Base-by-base conservation (phyloP, 2,888 invertebrate genomes). In the Athetis lepigone region DNA sequence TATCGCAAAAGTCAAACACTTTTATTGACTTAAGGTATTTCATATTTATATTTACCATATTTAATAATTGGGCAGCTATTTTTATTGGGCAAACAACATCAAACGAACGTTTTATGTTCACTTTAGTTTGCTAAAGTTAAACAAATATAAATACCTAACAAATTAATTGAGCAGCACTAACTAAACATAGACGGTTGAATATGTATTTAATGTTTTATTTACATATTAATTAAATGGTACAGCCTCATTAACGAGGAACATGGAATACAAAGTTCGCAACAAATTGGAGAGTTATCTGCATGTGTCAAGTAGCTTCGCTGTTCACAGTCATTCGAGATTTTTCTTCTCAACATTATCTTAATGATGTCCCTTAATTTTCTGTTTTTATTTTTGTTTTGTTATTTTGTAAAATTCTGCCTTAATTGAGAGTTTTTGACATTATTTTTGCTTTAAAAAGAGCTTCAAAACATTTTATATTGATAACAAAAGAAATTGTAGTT, bases 241-340 rank as follows among this genome's bases (percentile, higher is more conserved):
- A 40, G 16, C 57, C 47, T 71, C 36, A 47, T 58, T 59, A 60
- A 47, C 37, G 46, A 46, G 27, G 13, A 68, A n/a, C 25, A n/a
- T n/a, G n/a, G 46, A 47, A 59, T 23, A 61, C 62, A 73, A 61
- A 70, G 73, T 72, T 80, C 71, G 75, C 70, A 78, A 84, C 80
- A 85, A 86, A 86, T 84, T 86, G 86, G 85, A 86, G 84, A 55
- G 70, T 70, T 40, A 85, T 82, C 57, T 78, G 76, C 75, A 72
- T 82, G 79, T 84, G 81, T 83, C 85, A 77, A 86, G 85, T 69
- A 75, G 70, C 59, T 54, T 52, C 69, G 63, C 67, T 75, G 72
- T 80, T 80, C 78, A 50, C 63, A 68, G 69, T 23, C 57, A 62
- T 77, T 81, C 76, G 72, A 71, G 70, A 68, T 71, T 71, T 79